Conservation (phyloP, 1,140 invertebrate genomes). For the Rhagoletis pomonella region DNA sequence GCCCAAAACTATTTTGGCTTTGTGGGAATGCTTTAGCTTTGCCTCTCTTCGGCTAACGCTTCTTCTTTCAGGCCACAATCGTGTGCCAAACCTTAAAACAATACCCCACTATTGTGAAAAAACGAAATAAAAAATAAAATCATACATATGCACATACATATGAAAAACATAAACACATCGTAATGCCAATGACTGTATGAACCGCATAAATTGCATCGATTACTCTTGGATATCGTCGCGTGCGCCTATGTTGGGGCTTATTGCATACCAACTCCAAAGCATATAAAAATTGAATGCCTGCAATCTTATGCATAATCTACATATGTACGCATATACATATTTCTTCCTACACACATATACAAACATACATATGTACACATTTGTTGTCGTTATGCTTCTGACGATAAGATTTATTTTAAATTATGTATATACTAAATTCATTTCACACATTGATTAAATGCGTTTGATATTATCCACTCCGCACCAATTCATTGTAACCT, state of each 20-base stretch:
- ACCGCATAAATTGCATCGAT: background rate
- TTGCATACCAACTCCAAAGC: background rate
- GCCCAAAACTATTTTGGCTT: background rate
- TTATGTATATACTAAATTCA: background rate
- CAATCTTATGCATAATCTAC: background rate
- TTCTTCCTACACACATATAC: background rate
- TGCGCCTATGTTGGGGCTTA: background rate
- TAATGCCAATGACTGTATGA: background rate
- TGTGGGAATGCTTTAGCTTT: no score
- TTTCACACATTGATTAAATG: background rate
- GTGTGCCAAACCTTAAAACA: background rate
- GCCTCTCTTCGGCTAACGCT: background rate
- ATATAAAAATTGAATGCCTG: background rate
- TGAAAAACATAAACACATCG: slow-evolving; percentile 31
- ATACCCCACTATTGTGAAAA: background rate
- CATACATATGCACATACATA: background rate
- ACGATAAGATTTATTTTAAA: background rate
- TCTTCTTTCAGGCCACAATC: background rate
- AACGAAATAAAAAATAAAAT: background rate
- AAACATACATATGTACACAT: no score
- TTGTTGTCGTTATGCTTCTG: background rate
- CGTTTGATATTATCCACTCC: background rate
- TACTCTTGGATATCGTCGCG: background rate
- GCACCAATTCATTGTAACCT: no score
- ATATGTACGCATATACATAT: background rate